Percentiles rank a stretch among this genome's conserved stretches.
These are phyloP conservation scores for Trachelus stipa DNA, from an alignment of 2,888 invertebrate species.

Conservation along the genomic window DNA sequence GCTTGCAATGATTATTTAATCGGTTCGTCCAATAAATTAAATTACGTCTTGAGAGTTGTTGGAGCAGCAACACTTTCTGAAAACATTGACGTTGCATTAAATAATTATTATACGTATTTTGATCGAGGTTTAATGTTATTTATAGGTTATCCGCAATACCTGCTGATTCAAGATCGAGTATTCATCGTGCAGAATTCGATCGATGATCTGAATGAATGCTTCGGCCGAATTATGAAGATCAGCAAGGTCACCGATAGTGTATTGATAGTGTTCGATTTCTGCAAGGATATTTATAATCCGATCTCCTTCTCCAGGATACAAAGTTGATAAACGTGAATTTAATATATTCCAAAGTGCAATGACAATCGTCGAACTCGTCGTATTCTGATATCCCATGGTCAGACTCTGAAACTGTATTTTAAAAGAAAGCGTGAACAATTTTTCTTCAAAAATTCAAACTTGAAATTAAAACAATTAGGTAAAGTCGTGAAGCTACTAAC, in stretches of 20 bases:
- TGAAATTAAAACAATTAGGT: background rate
- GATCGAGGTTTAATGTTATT: slow-evolving; percentile 12
- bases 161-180: slow-evolving; percentile 79
- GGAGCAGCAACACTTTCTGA: slow-evolving; percentile 63
- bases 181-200: slow-evolving; percentile 75
- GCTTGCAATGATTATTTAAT: slow-evolving; percentile 50
- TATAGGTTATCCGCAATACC: slow-evolving; percentile 67
- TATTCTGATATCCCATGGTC: slow-evolving; percentile 75
- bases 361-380: slow-evolving; percentile 71
- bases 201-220: slow-evolving; percentile 73
- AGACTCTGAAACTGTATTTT: slow-evolving; percentile 68
- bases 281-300: slow-evolving; percentile 71
- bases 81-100: slow-evolving; percentile 22
- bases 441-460: slow-evolving; percentile 2
- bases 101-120: background rate
- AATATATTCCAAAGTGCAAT: slow-evolving; percentile 71
- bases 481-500: slow-evolving; percentile 63
- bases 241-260: slow-evolving; percentile 60
- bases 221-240: slow-evolving; percentile 71
- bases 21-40: slow-evolving; percentile 62
- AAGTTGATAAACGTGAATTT: slow-evolving; percentile 65
- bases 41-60: slow-evolving; percentile 62
- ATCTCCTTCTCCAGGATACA: slow-evolving; percentile 77
- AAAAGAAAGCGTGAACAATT: slow-evolving; percentile 13
- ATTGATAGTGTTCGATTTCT: slow-evolving; percentile 72